phyloP scores from a whole-genome alignment of 2,888 invertebrate genomes.

The Agrochola lota region DNA sequence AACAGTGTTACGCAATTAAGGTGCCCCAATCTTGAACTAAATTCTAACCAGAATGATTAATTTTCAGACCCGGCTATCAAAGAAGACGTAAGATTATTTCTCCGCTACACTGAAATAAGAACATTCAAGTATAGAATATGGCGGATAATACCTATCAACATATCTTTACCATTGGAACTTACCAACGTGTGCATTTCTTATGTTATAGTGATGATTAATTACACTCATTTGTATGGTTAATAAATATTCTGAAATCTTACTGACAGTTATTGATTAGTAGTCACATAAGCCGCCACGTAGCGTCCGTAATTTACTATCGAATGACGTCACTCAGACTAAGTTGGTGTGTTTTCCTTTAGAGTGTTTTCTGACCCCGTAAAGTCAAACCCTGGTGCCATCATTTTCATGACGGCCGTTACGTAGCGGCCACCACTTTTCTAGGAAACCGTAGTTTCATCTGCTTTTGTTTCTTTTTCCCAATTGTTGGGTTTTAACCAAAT shows the following conservation, averaged over 20 bases:
- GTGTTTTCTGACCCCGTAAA: too few species aligned
- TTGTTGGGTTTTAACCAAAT: too few species aligned
- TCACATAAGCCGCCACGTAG: background rate
- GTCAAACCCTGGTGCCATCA: too few species aligned
- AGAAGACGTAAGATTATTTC: constrained; percentile 78
- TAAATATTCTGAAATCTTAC: background rate
- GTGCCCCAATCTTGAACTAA: background rate
- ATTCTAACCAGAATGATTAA: background rate
- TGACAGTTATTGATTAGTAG: background rate
- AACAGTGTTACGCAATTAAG: too few species aligned
- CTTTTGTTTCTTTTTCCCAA: too few species aligned
- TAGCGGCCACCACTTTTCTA: background rate
- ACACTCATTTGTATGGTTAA: constrained; percentile 81
- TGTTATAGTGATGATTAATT: constrained; percentile 84
- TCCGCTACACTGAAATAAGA: constrained; percentile 79
- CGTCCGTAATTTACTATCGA: background rate
- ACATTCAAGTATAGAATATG: constrained; percentile 80
- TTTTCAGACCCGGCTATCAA: constrained; percentile 74
- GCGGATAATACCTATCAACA: constrained; percentile 81
- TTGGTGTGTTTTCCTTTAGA: too few species aligned
- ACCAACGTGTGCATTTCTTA: constrained; percentile 81
- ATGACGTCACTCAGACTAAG: background rate
- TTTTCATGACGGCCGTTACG: too few species aligned
- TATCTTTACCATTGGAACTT: constrained; percentile 79
- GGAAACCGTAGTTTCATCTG: background rate